phyloP scores from a whole-genome alignment of 2,888 invertebrate genomes.

The Caenorhabditis angaria region DNA sequence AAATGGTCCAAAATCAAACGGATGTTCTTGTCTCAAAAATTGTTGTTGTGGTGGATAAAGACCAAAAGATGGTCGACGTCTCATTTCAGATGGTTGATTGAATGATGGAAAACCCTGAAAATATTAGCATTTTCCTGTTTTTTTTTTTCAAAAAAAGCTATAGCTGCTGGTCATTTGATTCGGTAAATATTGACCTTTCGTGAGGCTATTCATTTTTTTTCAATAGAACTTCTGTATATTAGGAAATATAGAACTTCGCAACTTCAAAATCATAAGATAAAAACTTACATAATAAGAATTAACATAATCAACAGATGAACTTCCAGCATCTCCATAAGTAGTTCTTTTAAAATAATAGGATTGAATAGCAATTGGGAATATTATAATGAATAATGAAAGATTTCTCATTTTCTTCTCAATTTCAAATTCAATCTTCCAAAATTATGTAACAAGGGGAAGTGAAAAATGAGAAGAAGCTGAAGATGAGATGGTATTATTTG shows the following conservation, averaged over 20 bases:
- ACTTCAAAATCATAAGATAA: too few species aligned
- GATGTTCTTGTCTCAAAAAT: slow-evolving; percentile 29
- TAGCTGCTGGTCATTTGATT: background rate
- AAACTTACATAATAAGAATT: slow-evolving; percentile 28
- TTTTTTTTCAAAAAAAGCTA: background rate
- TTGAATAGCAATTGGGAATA: background rate
- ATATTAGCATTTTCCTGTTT: background rate
- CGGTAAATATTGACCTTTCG: slow-evolving; percentile 2
- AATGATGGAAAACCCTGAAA: slow-evolving; percentile 31
- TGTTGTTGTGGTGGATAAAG: slow-evolving; percentile 26
- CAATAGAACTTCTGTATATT: too few species aligned
- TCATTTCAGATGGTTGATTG: slow-evolving; percentile 21
- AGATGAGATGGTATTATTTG: background rate
- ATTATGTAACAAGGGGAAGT: background rate
- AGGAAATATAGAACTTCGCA: too few species aligned
- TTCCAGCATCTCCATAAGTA: slow-evolving; percentile 31
- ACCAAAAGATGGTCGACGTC: slow-evolving; percentile 25
- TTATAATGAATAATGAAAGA: background rate
- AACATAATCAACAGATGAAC: slow-evolving; percentile 20
- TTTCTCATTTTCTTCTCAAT: background rate
- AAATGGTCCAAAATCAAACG: slow-evolving; percentile 36
- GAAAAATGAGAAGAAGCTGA: background rate
- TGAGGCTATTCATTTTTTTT: background rate
- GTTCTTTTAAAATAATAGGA: slow-evolving; percentile 11
- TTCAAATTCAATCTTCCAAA: background rate